Percentiles rank a stretch among this genome's conserved stretches.
Conservation (phyloP, 2,888 invertebrate species). For the Zygaena filipendulae region DNA sequence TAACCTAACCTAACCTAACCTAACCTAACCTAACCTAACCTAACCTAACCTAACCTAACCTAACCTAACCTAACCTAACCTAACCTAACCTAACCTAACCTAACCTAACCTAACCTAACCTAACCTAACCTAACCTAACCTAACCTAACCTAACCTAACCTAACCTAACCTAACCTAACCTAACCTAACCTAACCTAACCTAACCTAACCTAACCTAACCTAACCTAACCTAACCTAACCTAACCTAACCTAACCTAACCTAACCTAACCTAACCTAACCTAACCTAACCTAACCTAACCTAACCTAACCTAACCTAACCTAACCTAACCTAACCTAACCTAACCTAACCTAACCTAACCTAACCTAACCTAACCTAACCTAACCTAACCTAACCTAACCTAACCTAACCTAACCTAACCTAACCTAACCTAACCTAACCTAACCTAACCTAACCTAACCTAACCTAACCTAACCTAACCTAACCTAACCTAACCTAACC, state of each 20-base stretch:
- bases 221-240: constrained; percentile 6
- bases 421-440: constrained; percentile 7
- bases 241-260: constrained; percentile 7
- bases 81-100: constrained; percentile 1
- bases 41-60: constrained; percentile 1
- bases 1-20: constrained; percentile 2
- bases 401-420: neutral
- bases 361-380: constrained; percentile 12
- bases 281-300: constrained; percentile 9
- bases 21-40: constrained; percentile 3
- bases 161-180: constrained; percentile 6
- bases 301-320: constrained; percentile 11
- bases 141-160: constrained; percentile 2
- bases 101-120: constrained; percentile 1
- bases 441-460: constrained; percentile 14
- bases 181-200: constrained; percentile 7
- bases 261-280: constrained; percentile 9
- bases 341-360: constrained; percentile 12
- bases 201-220: constrained; percentile 7
- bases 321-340: constrained; percentile 12
- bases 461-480: constrained; percentile 14
- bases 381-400: constrained; percentile 2
- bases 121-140: constrained; percentile 1
- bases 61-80: constrained; percentile 2
- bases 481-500: constrained; percentile 13